Conservation (phyloP, 1,140 invertebrate species). For the Melipona quadrifasciata region DNA sequence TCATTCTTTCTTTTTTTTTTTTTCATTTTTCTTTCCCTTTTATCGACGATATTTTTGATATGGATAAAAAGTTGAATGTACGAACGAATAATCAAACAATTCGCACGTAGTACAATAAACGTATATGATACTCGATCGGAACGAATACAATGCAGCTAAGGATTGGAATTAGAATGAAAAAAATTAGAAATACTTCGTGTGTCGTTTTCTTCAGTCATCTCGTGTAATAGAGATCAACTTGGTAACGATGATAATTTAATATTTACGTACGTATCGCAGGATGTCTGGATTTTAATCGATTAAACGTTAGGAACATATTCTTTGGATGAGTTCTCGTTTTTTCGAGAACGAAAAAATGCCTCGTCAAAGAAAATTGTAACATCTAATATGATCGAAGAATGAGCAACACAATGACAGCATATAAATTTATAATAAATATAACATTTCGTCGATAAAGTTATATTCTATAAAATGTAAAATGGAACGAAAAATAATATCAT, state of each 20-base stretch:
- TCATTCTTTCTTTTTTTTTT: neutral
- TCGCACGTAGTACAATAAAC: neutral
- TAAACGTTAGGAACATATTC: constrained; percentile 19
- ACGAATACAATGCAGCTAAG: constrained; percentile 8
- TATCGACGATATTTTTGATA: neutral
- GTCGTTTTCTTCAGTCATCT: constrained; percentile 36
- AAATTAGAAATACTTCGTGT: constrained; percentile 54
- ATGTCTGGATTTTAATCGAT: neutral
- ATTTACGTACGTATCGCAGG: neutral
- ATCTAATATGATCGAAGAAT: neutral
- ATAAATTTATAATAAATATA: neutral
- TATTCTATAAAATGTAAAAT: neutral
- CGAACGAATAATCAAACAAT: neutral
- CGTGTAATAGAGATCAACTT: constrained; percentile 22
- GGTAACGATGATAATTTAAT: neutral
- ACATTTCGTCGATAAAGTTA: neutral
- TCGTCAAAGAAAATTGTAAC: neutral
- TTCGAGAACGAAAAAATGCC: neutral
- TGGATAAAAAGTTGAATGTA: neutral
- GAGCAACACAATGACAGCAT: neutral
- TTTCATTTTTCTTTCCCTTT: too few relatives aligned
- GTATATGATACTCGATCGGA: neutral
- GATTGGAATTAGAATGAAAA: constrained; percentile 46
- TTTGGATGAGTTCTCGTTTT: neutral
- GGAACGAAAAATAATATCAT: neutral